These are phyloP conservation scores for Craterocephalus amniculus DNA, from an alignment of 2,797 vertebrate genomes.

Conservation along the genomic window DNA sequence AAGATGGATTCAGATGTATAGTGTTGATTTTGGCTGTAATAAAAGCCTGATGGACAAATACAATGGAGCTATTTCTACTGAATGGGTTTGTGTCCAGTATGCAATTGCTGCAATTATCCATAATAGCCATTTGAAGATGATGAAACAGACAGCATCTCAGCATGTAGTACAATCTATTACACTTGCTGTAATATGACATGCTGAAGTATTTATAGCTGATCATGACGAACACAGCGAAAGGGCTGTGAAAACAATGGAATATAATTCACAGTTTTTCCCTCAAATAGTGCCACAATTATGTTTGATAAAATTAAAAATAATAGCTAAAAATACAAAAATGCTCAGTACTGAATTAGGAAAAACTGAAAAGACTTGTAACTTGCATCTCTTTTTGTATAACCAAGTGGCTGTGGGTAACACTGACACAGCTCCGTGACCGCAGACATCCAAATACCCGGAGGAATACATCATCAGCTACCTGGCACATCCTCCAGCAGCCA, in stretches of 20 bases:
- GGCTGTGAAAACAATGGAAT: constrained; percentile 18
- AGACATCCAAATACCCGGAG: constrained; percentile 16
- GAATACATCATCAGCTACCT: constrained; percentile 36
- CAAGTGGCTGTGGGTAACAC: not conserved
- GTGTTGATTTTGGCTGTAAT: constrained; percentile 25
- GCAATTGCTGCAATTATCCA: constrained; percentile 33
- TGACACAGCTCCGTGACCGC: not conserved
- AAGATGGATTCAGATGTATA: not conserved
- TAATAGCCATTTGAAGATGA: constrained; percentile 33
- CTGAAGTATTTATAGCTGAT: constrained; percentile 33
- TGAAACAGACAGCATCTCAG: constrained; percentile 35
- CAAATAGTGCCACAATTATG: not conserved
- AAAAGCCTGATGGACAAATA: constrained; percentile 14
- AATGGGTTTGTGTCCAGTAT: constrained; percentile 37
- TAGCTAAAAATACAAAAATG: too few species aligned
- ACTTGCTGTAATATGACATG: not conserved
- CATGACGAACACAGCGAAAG: constrained; percentile 25
- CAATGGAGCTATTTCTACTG: constrained; percentile 27
- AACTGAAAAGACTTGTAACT: too few species aligned
- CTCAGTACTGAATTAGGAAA: too few species aligned
- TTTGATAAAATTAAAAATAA: not conserved
- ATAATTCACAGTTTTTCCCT: constrained; percentile 14
- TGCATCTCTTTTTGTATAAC: too few species aligned
- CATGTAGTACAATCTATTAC: constrained; percentile 1
- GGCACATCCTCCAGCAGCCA: constrained; percentile 23